A percentile compares a stretch with the other conserved stretches of the same genome.
Evolutionary conservation across 2,113 vertebrate species (phyloP).

Genomic region (Dipodomys ordii): DNA sequence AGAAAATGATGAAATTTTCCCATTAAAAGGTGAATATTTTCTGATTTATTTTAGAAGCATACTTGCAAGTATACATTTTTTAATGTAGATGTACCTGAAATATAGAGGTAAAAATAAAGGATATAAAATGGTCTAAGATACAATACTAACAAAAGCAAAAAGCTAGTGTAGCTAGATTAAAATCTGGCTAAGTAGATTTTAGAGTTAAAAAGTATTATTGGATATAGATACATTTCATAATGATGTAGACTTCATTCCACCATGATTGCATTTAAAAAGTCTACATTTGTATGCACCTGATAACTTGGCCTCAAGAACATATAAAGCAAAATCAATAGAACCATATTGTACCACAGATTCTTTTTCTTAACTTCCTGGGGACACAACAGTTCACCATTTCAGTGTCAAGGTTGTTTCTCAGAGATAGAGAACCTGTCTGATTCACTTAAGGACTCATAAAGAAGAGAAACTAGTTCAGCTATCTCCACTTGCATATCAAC

Average conservation of each 20-base stretch:
- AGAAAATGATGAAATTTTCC: constrained; percentile 34
- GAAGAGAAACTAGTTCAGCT: neutral
- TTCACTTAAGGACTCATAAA: neutral
- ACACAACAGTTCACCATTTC: neutral
- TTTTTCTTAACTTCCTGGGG: constrained; percentile 1
- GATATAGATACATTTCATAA: neutral
- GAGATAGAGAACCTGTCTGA: neutral
- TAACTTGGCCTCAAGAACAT: constrained; percentile 41
- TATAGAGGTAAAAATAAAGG: neutral
- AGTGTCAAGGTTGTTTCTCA: neutral
- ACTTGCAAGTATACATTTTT: neutral
- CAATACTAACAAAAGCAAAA: constrained; percentile 1
- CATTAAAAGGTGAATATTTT: constrained; percentile 36
- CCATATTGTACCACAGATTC: neutral
- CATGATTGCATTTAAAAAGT: neutral
- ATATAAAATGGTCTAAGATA: constrained; percentile 6
- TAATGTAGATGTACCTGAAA: neutral
- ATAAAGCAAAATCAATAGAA: constrained; percentile 41
- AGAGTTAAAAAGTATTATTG: neutral
- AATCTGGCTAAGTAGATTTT: neutral
- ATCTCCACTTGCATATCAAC: neutral
- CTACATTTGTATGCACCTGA: neutral
- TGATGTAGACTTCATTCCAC: neutral
- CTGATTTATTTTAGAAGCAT: constrained; percentile 33
- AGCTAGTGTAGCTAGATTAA: neutral